Base-by-base conservation (phyloP, 1,140 invertebrate species). In the Musca domestica region DNA sequence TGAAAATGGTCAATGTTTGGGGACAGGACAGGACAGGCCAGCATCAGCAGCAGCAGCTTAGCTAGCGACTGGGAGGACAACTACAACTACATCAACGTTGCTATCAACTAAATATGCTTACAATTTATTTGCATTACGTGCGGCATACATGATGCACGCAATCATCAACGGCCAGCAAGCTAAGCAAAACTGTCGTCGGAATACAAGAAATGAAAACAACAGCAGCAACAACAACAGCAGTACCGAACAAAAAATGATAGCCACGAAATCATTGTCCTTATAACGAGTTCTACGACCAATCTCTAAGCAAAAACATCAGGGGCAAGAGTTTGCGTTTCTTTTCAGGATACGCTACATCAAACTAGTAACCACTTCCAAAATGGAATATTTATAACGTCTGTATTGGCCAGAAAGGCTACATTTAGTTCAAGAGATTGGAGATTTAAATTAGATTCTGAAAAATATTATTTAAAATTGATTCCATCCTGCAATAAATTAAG, bases 41-140 rank as follows among this genome's bases (percentile, higher is more conserved):
- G 25, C 22, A 25, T n/a, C n/a, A n/a, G n/a, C 22, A 25, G 3
- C 25, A 58, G 30, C 17, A 58, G 17, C 54, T n/a, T n/a, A 58
- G 27, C n/a, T 14, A 61, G 34, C 23, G 15, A 56, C 7, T 27
- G 23, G 27, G 27, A 30, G n/a, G 23, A 15, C 14, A 30, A 58
- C 54, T 10, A 58, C 30, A 41, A 41, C 34, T 41, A 41, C 34
- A 41, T 41, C 34, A 41, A 12, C 34, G 12, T 41, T 41, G 34
- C 34, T 41, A 25, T 56, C 23, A 56, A 25, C 30, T 61, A 61
- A 61, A 61, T 61, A 61, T 61, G 56, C 56, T 34, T 61, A 61
- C 56, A 61, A 61, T 61, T 61, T 61, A 61, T 61, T 61, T 61
- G 56, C 56, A 61, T 61, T 61, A 61, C 56, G 56, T 61, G 56